Evolutionary conservation across 1,140 invertebrate genomes (phyloP).

Genomic region (Cydia strobilella): DNA sequence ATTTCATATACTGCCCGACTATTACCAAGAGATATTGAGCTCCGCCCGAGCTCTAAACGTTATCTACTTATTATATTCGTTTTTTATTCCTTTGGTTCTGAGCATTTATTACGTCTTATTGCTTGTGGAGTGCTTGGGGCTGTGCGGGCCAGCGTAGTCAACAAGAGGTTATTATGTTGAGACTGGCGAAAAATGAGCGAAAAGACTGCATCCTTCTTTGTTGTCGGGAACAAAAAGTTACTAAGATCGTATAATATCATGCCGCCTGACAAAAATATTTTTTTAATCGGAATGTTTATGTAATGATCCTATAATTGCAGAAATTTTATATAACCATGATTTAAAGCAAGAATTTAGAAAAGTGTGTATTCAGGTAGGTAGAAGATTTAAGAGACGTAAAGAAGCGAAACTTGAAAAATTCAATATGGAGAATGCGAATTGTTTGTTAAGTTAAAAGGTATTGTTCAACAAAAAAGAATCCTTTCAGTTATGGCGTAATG

Average conservation of each 20-base stretch:
- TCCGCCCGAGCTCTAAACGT: slow-evolving; percentile 59
- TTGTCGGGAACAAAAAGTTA: slow-evolving; percentile 56
- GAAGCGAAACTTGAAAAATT: slow-evolving; percentile 35
- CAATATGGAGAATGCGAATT: slow-evolving; percentile 51
- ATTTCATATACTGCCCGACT: background rate
- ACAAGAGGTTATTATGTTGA: slow-evolving; percentile 78
- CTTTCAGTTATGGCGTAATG: slow-evolving; percentile 72
- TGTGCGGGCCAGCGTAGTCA: slow-evolving; percentile 61
- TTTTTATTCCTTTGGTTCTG: slow-evolving; percentile 74
- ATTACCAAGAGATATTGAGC: slow-evolving; percentile 53
- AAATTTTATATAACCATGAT: background rate
- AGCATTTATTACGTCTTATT: slow-evolving; percentile 80
- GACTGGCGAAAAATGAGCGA: slow-evolving; percentile 73
- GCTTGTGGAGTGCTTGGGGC: slow-evolving; percentile 69
- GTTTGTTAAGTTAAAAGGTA: slow-evolving; percentile 68
- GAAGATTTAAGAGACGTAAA: background rate
- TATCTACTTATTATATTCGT: slow-evolving; percentile 74
- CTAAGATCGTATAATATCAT: slow-evolving; percentile 28
- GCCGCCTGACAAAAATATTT: slow-evolving; percentile 27
- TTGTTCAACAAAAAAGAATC: slow-evolving; percentile 62
- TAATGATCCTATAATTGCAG: background rate
- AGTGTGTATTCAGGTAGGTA: no score
- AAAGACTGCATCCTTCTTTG: slow-evolving; percentile 58
- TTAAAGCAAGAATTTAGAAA: no score
- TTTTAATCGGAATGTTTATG: slow-evolving; percentile 21